Evolutionary conservation across 2,888 invertebrate species (phyloP).

Genomic region (Conomelus anceps): DNA sequence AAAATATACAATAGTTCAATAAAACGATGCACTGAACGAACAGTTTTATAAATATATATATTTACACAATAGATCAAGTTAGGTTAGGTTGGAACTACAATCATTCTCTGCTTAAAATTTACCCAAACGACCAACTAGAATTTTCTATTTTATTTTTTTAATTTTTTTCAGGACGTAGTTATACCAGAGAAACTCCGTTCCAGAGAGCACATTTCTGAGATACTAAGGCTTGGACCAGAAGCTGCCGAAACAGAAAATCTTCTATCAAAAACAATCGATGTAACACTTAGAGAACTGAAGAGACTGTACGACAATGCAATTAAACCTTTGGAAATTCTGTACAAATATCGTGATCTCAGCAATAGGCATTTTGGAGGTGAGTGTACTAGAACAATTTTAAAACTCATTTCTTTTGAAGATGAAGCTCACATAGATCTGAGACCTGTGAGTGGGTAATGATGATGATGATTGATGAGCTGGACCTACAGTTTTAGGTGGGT

Average conservation of each 20-base stretch:
- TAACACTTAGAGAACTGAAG: conserved; percentile 76
- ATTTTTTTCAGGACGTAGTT: conserved; percentile 55
- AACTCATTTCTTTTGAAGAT: neutral
- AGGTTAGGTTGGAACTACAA: no score
- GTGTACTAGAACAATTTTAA: conserved; percentile 6
- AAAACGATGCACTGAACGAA: no score
- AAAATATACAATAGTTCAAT: no score
- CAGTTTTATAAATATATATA: no score
- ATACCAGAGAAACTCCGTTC: conserved; percentile 71
- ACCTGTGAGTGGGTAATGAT: no score
- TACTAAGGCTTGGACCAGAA: conserved; percentile 72
- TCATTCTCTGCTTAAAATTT: no score
- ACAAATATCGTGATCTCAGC: conserved; percentile 86
- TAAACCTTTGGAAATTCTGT: conserved; percentile 81
- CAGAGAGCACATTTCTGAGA: conserved; percentile 70
- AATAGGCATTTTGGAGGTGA: conserved; percentile 77
- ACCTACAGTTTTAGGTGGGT: no score
- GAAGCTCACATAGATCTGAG: no score
- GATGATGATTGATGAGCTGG: no score
- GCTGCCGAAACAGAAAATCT: conserved; percentile 60
- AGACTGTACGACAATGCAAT: conserved; percentile 78
- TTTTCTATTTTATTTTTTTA: neutral
- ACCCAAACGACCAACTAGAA: neutral
- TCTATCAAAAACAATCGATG: conserved; percentile 65
- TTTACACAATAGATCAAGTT: no score